Evolutionary conservation across 1,140 invertebrate genomes (phyloP).

Genomic region (Heliconius melpomene): DNA sequence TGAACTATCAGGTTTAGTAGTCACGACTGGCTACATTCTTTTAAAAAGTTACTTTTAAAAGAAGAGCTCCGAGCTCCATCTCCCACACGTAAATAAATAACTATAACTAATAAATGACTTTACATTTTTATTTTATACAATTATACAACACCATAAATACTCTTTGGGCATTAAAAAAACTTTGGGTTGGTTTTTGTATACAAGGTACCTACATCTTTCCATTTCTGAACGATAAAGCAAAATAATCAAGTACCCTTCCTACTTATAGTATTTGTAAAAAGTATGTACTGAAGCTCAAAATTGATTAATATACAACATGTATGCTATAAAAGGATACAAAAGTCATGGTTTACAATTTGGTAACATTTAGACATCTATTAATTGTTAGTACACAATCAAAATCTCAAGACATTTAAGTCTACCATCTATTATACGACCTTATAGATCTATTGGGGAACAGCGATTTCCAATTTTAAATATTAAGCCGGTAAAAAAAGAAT

Average conservation of each 20-base stretch:
- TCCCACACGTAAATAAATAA: slow-evolving; percentile 74
- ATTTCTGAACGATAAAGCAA: slow-evolving; percentile 8
- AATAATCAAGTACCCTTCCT: slow-evolving; percentile 1
- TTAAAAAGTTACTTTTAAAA: slow-evolving; percentile 77
- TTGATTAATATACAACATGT: slow-evolving; percentile 27
- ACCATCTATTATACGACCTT: slow-evolving; percentile 8
- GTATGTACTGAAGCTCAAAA: slow-evolving; percentile 28
- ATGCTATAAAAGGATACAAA: slow-evolving; percentile 42
- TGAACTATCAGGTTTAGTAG: slow-evolving; percentile 30
- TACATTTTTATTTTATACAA: slow-evolving; percentile 78
- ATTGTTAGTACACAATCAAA: slow-evolving; percentile 37
- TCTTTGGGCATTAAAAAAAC: slow-evolving; percentile 76
- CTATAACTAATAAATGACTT: slow-evolving; percentile 74
- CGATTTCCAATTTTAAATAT: not conserved
- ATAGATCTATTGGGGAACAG: slow-evolving; percentile 5
- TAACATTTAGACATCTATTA: slow-evolving; percentile 37
- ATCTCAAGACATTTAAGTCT: slow-evolving; percentile 25
- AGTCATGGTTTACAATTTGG: slow-evolving; percentile 42
- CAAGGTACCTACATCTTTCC: slow-evolving; percentile 20
- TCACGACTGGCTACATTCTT: slow-evolving; percentile 63
- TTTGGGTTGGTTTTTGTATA: slow-evolving; percentile 57
- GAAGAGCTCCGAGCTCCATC: slow-evolving; percentile 58
- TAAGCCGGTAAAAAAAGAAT: slow-evolving; percentile 7
- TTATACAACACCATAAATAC: slow-evolving; percentile 74
- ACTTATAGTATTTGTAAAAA: slow-evolving; percentile 12